phyloP scores from a whole-genome alignment of 2,888 invertebrate genomes.

The Toxonevra muliebris region DNA sequence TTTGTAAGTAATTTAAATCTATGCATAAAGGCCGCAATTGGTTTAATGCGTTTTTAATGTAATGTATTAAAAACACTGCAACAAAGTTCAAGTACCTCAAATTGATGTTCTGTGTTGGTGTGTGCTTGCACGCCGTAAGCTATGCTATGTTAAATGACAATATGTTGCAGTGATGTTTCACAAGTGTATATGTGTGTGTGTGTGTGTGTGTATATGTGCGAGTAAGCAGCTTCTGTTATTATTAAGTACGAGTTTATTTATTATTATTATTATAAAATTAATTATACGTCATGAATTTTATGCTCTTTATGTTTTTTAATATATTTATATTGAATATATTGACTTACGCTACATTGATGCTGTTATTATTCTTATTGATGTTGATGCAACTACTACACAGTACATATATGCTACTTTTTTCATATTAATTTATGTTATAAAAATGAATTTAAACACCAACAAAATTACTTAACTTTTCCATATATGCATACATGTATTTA shows the following conservation, averaged over 20 bases:
- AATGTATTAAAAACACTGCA: background rate
- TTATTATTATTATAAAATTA: constrained; percentile 51
- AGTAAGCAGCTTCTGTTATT: too few relatives aligned
- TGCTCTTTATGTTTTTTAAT: constrained; percentile 13
- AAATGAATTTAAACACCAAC: too few relatives aligned
- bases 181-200: constrained; percentile 1
- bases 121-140: background rate
- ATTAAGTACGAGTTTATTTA: too few relatives aligned
- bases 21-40: constrained; percentile 24
- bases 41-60: constrained; percentile 39
- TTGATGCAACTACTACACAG: too few relatives aligned
- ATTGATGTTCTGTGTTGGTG: background rate
- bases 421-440: too few relatives aligned
- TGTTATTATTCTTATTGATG: background rate
- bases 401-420: too few relatives aligned
- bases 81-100: background rate
- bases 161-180: constrained; percentile 9
- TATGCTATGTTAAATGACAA: background rate
- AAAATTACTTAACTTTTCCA: too few relatives aligned
- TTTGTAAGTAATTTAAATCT: constrained; percentile 27
- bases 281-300: constrained; percentile 44
- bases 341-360: constrained; percentile 8
- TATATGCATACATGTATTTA: too few relatives aligned
- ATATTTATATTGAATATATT: constrained; percentile 2
- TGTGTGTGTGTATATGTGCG: too few relatives aligned